Evolutionary conservation across 1,140 invertebrate genomes (phyloP).

Genomic region (Schlechtendalia chinensis): DNA sequence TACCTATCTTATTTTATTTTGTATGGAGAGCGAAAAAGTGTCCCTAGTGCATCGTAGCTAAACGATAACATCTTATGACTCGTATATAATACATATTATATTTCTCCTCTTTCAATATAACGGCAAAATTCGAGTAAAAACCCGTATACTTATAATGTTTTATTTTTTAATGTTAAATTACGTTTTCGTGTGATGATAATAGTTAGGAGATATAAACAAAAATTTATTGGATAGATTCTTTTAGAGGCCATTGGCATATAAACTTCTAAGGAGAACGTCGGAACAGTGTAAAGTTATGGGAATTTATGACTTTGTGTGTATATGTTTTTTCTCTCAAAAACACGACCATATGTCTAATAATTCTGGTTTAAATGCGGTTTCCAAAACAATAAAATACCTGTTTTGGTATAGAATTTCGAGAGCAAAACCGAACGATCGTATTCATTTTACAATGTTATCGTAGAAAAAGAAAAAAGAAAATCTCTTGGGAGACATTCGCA

Average conservation of each 20-base stretch:
- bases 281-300: not conserved
- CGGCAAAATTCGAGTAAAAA: slow-evolving; percentile 2
- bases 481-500: not conserved
- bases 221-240: slow-evolving; percentile 27
- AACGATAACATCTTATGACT: slow-evolving; percentile 7
- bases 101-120: slow-evolving; percentile 1
- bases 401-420: not conserved
- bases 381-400: slow-evolving; percentile 25
- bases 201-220: slow-evolving; percentile 13
- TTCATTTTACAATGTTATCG: not conserved
- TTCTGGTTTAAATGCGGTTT: slow-evolving; percentile 2
- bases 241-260: not conserved
- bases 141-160: not conserved
- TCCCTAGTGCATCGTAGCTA: not conserved
- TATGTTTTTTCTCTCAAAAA: not conserved
- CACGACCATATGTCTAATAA: not conserved
- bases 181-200: slow-evolving; percentile 1
- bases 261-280: slow-evolving; percentile 15
- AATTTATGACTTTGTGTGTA: not conserved
- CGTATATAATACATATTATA: not conserved
- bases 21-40: too few relatives aligned
- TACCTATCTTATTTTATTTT: not conserved
- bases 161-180: not conserved
- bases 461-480: not conserved
- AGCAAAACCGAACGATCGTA: not conserved